Base-by-base conservation (phyloP, 2,888 invertebrate genomes). In the Lasioglossum zephyrum region DNA sequence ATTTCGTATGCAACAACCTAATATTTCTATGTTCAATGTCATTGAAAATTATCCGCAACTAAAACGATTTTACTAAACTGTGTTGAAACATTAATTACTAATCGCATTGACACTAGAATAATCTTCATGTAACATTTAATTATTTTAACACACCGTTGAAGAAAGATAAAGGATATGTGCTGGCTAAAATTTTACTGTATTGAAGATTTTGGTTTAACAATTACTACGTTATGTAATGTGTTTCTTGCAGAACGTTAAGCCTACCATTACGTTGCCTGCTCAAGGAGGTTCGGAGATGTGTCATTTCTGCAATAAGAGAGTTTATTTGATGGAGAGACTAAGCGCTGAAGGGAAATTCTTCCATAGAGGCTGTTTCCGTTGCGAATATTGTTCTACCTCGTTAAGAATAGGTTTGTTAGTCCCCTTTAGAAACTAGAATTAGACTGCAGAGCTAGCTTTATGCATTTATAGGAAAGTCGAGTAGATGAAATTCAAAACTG, bases 361-460 rank as follows among this genome's bases (percentile, higher is more conserved):
- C 95, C 99, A 99, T 95, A 97, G 99, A 82, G 97, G 98, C 72
- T 99, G 99, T 96, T 98, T 99, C 96, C 97, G 98, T 87, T 99
- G 99, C 95, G 98, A 98, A 95, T 98, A 98, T 94, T 99, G 99
- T 95, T 97, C 97, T 92, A 97, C 97, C 6, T 97, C 97, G 85
- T 96, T 99, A 73, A 96, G 98, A 73, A 97, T 98, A 73, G 98
- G 98, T 95, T 22, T 13, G 63, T 63, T 8, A 18, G 6, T 18
- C 1, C 18, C 0, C 31, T 63, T 18, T 8, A 63, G 31, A 8
- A 26, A 2, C 8, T 1, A 3, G 31, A 31, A 18, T 13, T 44
- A 44, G 4, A 44, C 13, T 44, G 44, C 13, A 3, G 4, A 13
- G 11, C 13, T 44, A 13, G 11, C 13, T 44, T 44, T 44, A 4